These are phyloP conservation scores for Rhaphigaster nebulosa DNA, from an alignment of 2,888 invertebrate species.

Conservation along the genomic window DNA sequence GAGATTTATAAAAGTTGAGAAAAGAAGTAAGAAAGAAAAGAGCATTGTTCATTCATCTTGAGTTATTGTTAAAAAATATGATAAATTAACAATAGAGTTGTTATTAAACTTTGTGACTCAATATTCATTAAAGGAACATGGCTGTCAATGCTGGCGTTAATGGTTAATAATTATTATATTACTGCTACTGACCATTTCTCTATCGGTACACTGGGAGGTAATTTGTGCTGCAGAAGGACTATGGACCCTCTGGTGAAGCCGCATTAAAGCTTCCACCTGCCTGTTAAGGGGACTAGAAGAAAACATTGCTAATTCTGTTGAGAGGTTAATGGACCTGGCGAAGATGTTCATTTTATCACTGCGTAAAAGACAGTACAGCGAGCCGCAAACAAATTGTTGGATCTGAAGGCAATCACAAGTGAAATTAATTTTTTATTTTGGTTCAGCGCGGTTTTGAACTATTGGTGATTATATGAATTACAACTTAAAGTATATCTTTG, in stretches of 20 bases:
- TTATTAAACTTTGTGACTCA: too few relatives aligned
- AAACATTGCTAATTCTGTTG: slow-evolving; percentile 2
- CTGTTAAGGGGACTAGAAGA: neutral
- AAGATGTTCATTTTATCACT: slow-evolving; percentile 67
- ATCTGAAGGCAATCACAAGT: slow-evolving; percentile 68
- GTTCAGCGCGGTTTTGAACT: too few relatives aligned
- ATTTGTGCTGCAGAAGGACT: slow-evolving; percentile 57
- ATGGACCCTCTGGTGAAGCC: slow-evolving; percentile 63
- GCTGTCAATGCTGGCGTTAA: neutral
- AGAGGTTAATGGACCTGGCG: slow-evolving; percentile 46
- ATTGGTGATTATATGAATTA: neutral
- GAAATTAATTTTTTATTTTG: neutral
- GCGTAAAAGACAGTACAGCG: slow-evolving; percentile 72
- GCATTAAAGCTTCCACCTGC: slow-evolving; percentile 64
- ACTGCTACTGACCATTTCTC: slow-evolving; percentile 62
- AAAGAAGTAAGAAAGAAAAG: neutral
- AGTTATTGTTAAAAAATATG: too few relatives aligned
- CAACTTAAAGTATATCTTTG: too few relatives aligned
- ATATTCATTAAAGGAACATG: too few relatives aligned
- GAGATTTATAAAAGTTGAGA: neutral
- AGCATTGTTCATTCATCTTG: too few relatives aligned
- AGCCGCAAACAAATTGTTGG: slow-evolving; percentile 72
- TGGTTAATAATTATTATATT: neutral
- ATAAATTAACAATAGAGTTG: too few relatives aligned
- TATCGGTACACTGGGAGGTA: slow-evolving; percentile 61